Evolutionary conservation across 2,113 vertebrate genomes (phyloP).

Genomic region (Neodontobutis hainanensis): DNA sequence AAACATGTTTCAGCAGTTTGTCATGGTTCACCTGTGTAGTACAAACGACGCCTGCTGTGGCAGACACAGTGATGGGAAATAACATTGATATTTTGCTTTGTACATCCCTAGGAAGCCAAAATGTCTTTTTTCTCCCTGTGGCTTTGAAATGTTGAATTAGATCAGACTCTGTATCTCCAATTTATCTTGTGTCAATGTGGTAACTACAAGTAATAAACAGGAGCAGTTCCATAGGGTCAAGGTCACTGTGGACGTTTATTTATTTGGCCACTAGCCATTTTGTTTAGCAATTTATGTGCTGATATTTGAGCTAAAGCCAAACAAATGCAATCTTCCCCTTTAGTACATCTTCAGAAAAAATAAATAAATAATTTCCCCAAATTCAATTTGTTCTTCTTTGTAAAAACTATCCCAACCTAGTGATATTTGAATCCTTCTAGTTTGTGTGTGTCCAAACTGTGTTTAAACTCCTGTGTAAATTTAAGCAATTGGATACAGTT

Average conservation of each 20-base stretch:
- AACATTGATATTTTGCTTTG: slow-evolving; percentile 15
- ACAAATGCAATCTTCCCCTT: not conserved
- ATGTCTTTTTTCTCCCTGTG: slow-evolving; percentile 9
- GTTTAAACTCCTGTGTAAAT: not conserved
- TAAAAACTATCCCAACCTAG: too few relatives aligned
- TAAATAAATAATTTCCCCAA: not conserved
- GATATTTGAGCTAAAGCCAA: not conserved
- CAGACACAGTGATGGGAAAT: slow-evolving; percentile 17
- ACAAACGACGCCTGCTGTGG: slow-evolving; percentile 21
- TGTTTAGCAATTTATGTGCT: not conserved
- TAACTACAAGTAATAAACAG: too few relatives aligned
- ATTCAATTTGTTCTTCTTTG: not conserved
- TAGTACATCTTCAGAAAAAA: not conserved
- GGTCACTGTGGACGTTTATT: not conserved
- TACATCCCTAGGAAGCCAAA: slow-evolving; percentile 5
- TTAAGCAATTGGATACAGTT: not conserved
- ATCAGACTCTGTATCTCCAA: not conserved
- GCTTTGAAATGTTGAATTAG: not conserved
- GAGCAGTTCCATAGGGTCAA: not conserved
- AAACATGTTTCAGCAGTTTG: slow-evolving; percentile 28
- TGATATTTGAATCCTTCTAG: not conserved
- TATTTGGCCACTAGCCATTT: not conserved
- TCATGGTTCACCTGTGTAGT: slow-evolving; percentile 32
- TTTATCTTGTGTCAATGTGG: not conserved
- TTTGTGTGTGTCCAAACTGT: not conserved